Conservation (phyloP, 2,888 invertebrate species). For the Perithous albicinctus region DNA sequence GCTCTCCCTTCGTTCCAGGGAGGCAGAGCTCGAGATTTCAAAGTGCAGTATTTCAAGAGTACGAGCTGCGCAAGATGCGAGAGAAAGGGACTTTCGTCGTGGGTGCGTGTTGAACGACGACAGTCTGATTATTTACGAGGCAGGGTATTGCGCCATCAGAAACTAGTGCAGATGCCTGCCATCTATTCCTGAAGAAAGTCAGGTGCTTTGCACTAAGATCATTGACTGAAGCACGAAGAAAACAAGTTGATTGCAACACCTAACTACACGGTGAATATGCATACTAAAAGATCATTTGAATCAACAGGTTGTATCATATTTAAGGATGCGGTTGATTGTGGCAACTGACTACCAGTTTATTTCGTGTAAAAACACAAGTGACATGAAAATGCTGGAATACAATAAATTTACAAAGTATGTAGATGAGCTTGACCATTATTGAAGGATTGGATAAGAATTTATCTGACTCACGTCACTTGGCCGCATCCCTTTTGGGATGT, state of each 20-base stretch:
- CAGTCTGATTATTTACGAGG: conserved; percentile 78
- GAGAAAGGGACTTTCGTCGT: conserved; percentile 50
- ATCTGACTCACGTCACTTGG: neutral
- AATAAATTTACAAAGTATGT: too few relatives aligned
- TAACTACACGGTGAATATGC: neutral
- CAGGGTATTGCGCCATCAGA: conserved; percentile 69
- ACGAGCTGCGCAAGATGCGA: conserved; percentile 31
- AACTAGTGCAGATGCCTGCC: neutral
- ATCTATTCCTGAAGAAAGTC: neutral
- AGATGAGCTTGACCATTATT: too few relatives aligned
- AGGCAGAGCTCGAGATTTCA: conserved; percentile 66
- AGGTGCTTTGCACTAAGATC: neutral
- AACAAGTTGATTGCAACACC: neutral
- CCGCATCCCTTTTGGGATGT: neutral
- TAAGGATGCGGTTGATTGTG: neutral
- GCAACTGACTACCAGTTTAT: neutral
- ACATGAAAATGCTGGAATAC: too few relatives aligned
- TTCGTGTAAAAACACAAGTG: too few relatives aligned
- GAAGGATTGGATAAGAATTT: neutral
- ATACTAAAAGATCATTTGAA: neutral
- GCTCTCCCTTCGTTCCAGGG: conserved; percentile 22
- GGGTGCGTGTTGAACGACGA: conserved; percentile 73
- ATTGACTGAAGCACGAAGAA: neutral
- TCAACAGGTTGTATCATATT: neutral
- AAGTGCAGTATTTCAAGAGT: conserved; percentile 71